Conservation (phyloP, 2,113 vertebrate species). For the Ceyx margarethae region DNA sequence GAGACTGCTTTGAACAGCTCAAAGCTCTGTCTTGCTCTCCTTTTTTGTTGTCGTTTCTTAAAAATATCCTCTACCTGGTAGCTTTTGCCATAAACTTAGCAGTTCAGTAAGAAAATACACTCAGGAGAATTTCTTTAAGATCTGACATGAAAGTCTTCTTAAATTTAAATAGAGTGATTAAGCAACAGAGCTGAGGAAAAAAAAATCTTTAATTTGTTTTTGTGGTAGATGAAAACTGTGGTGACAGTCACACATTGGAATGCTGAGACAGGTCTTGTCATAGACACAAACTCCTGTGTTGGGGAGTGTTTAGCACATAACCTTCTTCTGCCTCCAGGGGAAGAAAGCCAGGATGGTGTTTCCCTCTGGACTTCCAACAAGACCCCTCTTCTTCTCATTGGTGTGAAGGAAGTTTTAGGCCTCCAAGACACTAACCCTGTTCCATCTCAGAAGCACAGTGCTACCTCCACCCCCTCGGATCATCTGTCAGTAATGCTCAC, state of each 20-base stretch:
- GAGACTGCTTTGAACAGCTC: neutral
- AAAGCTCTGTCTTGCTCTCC: neutral
- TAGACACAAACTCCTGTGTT: neutral
- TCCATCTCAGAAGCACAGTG: accelerated
- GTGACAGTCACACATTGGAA: neutral
- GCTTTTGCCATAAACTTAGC: neutral
- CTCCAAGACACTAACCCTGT: neutral
- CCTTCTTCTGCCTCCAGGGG: neutral
- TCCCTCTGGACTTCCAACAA: neutral
- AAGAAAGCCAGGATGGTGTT: neutral
- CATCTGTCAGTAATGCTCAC: neutral
- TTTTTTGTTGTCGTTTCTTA: neutral
- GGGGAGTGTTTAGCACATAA: neutral
- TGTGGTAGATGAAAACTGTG: neutral
- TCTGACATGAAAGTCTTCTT: neutral
- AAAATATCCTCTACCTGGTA: neutral
- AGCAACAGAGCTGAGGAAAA: neutral
- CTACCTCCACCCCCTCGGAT: neutral
- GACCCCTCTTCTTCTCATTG: neutral
- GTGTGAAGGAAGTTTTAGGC: neutral
- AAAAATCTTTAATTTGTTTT: neutral
- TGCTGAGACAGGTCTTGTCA: neutral
- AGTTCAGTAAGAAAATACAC: neutral
- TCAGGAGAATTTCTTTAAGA: neutral
- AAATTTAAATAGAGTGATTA: neutral